Evolutionary conservation across 2,888 invertebrate genomes (phyloP).

Genomic region (Perdita meconis): DNA sequence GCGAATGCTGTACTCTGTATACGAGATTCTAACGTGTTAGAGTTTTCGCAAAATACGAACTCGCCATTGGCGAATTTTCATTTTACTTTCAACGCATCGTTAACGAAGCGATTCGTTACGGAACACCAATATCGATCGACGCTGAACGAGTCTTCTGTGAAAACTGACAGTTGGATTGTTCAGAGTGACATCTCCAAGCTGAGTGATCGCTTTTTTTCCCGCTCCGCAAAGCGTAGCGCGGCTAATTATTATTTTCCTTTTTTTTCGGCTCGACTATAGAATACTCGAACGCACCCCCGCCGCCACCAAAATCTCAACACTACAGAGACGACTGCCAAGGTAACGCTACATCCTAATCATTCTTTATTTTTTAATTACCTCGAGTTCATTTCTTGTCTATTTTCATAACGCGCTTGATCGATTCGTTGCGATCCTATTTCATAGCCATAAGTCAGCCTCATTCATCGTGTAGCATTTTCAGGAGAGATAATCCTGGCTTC

Average conservation of each 20-base stretch:
- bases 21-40: not conserved
- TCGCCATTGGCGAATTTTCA: not conserved
- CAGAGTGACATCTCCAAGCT: constrained; percentile 13
- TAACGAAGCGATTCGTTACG: constrained; percentile 11
- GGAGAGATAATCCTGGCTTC: constrained; percentile 4
- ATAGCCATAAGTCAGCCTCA: not conserved
- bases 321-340: constrained; percentile 83
- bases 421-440: not conserved
- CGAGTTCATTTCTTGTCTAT: not conserved
- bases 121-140: constrained; percentile 77
- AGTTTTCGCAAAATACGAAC: constrained; percentile 3
- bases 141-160: constrained; percentile 48
- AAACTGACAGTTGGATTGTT: constrained; percentile 41
- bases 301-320: constrained; percentile 83
- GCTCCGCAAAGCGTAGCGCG: constrained; percentile 52
- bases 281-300: constrained; percentile 83
- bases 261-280: constrained; percentile 80
- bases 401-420: not conserved
- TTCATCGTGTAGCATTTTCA: not conserved
- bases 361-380: constrained; percentile 16
- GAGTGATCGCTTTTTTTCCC: constrained; percentile 35
- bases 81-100: constrained; percentile 4
- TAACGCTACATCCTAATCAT: constrained; percentile 73
- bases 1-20: not conserved
- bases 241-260: constrained; percentile 77